Percentiles rank a stretch among this genome's conserved stretches.
Evolutionary conservation across 2,888 invertebrate species (phyloP).

Genomic region (Lepidocyrtoides sp.): DNA sequence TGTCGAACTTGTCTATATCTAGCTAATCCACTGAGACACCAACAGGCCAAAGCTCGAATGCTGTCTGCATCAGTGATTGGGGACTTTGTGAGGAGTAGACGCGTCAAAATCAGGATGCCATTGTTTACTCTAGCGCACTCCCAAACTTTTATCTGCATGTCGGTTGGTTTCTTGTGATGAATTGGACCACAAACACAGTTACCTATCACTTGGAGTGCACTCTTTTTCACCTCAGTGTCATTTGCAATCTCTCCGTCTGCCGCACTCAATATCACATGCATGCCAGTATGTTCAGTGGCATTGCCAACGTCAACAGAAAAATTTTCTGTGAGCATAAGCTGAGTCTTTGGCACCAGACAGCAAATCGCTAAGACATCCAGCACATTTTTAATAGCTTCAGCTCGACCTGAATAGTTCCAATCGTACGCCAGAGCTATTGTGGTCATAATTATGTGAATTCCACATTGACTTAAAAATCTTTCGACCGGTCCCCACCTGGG

Average conservation of each 20-base stretch:
- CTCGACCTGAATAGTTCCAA: slow-evolving; percentile 96
- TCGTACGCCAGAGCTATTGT: slow-evolving; percentile 96
- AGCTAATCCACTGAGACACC: slow-evolving; percentile 96
- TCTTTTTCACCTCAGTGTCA: slow-evolving; percentile 88
- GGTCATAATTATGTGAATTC: slow-evolving; percentile 90
- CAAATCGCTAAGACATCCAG: slow-evolving; percentile 96
- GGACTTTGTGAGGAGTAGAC: slow-evolving; percentile 87
- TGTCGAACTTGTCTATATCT: slow-evolving; percentile 89
- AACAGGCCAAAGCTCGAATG: slow-evolving; percentile 96
- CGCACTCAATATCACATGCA: slow-evolving; percentile 93
- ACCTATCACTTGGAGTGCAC: slow-evolving; percentile 94
- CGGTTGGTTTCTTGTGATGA: slow-evolving; percentile 91
- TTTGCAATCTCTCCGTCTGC: slow-evolving; percentile 97
- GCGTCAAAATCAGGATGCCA: slow-evolving; percentile 94
- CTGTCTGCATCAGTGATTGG: slow-evolving; percentile 99
- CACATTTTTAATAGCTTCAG: slow-evolving; percentile 93
- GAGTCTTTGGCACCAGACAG: slow-evolving; percentile 94
- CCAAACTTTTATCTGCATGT: slow-evolving; percentile 97
- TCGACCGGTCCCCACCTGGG: slow-evolving; percentile 95
- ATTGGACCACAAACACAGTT: slow-evolving; percentile 97
- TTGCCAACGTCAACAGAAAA: slow-evolving; percentile 90
- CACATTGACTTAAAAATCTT: slow-evolving; percentile 90
- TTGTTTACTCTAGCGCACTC: slow-evolving; percentile 97
- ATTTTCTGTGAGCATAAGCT: slow-evolving; percentile 87
- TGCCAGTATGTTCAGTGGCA: slow-evolving; percentile 92